A percentile compares a stretch with the other conserved stretches of the same genome.
Evolutionary conservation across 2,113 vertebrate species (phyloP).

Genomic region (Artemisiospiza belli): DNA sequence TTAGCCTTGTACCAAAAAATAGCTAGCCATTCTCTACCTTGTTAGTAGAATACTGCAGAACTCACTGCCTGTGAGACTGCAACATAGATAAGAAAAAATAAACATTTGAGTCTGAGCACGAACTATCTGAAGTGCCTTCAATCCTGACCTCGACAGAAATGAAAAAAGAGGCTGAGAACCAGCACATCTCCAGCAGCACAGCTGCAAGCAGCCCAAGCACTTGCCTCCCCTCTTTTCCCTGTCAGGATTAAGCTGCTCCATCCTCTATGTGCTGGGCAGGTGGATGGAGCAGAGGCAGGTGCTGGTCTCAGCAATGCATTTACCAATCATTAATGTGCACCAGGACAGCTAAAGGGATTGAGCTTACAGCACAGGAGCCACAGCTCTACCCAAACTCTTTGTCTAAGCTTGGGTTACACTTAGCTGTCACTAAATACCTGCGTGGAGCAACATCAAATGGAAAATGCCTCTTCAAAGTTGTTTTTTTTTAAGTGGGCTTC

Average conservation of each 20-base stretch:
- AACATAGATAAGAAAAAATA: background rate
- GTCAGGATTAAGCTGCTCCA: background rate
- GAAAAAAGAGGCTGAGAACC: background rate
- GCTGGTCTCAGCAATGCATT: background rate
- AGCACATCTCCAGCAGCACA: background rate
- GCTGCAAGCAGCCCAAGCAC: background rate
- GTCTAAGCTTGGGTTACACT: background rate
- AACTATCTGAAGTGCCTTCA: background rate
- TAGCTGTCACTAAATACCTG: background rate
- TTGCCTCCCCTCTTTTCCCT: no score
- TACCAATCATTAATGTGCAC: background rate
- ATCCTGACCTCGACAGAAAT: background rate
- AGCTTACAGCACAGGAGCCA: background rate
- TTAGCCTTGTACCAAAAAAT: background rate
- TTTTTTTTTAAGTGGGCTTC: background rate
- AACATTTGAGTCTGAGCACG: background rate
- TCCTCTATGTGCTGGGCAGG: background rate
- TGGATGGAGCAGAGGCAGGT: background rate
- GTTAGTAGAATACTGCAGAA: background rate
- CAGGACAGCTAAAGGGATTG: background rate
- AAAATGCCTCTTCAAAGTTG: background rate
- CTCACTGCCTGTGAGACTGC: background rate
- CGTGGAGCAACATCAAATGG: background rate
- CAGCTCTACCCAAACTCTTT: background rate
- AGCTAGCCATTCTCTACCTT: background rate